Evolutionary conservation across 1,140 invertebrate species (phyloP).

Genomic region (Popillia japonica): DNA sequence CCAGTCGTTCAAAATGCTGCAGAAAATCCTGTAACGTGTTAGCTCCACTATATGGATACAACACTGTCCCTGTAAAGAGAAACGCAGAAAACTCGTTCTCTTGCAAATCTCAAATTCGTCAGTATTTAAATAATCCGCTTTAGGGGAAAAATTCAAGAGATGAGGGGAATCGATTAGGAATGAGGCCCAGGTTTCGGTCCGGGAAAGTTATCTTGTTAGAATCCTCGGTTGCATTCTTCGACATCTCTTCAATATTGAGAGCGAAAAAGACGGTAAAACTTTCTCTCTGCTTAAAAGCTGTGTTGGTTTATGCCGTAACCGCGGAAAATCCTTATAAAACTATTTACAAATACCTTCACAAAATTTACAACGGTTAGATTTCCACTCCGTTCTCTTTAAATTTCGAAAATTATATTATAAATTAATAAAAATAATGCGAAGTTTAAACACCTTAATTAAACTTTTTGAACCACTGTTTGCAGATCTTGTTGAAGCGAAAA

Average conservation of each 20-base stretch:
- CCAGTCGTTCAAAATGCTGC: no score
- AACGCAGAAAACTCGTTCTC: not conserved
- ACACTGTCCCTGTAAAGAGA: not conserved
- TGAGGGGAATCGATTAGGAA: constrained; percentile 26
- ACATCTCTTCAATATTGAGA: not conserved
- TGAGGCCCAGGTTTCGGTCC: not conserved
- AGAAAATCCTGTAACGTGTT: no score
- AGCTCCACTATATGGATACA: no score
- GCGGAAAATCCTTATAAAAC: no score
- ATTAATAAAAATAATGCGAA: no score
- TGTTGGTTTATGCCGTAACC: not conserved
- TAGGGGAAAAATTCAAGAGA: constrained; percentile 27
- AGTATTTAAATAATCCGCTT: constrained; percentile 35
- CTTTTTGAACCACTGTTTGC: no score
- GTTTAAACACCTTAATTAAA: no score
- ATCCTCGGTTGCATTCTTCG: constrained; percentile 4
- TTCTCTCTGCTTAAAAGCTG: not conserved
- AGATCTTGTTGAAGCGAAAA: no score
- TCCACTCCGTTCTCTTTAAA: no score
- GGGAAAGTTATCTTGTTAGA: constrained; percentile 34
- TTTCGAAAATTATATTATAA: no score
- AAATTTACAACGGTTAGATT: no score
- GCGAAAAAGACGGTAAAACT: not conserved
- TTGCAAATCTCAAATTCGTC: constrained; percentile 27
- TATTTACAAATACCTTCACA: no score